These are phyloP conservation scores for Manis javanica DNA, from an alignment of 2,797 vertebrate species.

Conservation along the genomic window DNA sequence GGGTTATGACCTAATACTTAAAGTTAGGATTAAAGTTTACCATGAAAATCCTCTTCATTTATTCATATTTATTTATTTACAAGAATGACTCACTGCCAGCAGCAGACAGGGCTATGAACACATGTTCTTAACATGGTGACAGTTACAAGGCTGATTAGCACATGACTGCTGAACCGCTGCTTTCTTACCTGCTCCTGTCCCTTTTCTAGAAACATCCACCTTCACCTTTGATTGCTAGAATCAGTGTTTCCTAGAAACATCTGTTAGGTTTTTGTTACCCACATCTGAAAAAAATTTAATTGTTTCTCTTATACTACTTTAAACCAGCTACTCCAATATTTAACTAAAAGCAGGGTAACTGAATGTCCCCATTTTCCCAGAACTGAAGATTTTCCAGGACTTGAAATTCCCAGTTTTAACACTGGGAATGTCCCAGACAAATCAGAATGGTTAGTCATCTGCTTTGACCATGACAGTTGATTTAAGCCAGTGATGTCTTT, in stretches of 20 bases:
- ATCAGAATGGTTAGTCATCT: not conserved
- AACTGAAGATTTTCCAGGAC: not conserved
- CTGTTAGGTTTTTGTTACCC: not conserved
- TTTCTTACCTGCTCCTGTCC: not conserved
- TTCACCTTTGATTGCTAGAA: not conserved
- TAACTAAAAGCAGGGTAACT: not conserved
- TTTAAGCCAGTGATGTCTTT: not conserved
- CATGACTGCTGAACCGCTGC: not conserved
- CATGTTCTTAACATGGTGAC: not conserved
- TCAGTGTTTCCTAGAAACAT: not conserved
- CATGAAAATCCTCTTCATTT: not conserved
- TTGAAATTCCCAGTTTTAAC: not conserved
- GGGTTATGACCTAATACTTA: not conserved
- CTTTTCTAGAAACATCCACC: not conserved
- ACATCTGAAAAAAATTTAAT: not conserved
- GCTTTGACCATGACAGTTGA: not conserved
- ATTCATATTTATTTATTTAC: not conserved
- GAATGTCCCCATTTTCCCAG: not conserved
- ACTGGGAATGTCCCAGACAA: not conserved
- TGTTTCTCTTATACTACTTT: not conserved
- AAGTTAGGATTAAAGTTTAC: not conserved
- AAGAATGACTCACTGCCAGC: slow-evolving; percentile 26
- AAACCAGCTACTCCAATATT: not conserved
- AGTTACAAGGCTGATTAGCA: not conserved
- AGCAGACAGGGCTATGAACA: not conserved